Percentiles rank a stretch among this genome's conserved stretches.
Evolutionary conservation across 92 coral and sea anemone species (phyloP).

Genomic region (Zoanthus gigantus): DNA sequence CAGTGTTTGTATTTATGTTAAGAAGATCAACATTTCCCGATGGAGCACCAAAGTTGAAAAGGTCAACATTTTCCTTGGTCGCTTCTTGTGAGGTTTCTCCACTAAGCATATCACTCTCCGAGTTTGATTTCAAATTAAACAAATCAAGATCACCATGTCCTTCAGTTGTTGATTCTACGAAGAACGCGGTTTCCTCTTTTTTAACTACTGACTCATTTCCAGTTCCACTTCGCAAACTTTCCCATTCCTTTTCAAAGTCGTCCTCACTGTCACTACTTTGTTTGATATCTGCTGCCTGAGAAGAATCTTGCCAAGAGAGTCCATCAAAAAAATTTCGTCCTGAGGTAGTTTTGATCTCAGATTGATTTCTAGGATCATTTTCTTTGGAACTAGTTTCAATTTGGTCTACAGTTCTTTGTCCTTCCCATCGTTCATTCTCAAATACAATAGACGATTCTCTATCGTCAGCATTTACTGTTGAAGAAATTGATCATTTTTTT

Average conservation of each 20-base stretch:
- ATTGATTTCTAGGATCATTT: neutral
- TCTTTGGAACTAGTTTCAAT: conserved; percentile 8
- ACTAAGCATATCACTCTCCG: neutral
- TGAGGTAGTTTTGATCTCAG: neutral
- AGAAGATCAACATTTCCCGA: conserved; percentile 34
- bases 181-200: conserved; percentile 69
- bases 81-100: neutral
- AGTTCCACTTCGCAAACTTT: conserved; percentile 54
- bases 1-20: conserved; percentile 6
- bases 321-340: conserved; percentile 30
- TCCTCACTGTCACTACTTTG: conserved; percentile 76
- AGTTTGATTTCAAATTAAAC: conserved; percentile 67
- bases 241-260: conserved; percentile 71
- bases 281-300: conserved; percentile 24
- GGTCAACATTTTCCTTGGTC: conserved; percentile 41
- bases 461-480: conserved; percentile 87
- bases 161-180: conserved; percentile 54
- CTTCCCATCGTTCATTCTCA: conserved; percentile 52
- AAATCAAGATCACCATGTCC: conserved; percentile 61
- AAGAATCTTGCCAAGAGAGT: conserved; percentile 24
- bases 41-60: conserved; percentile 52
- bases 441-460: conserved; percentile 88
- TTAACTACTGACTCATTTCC: conserved; percentile 36
- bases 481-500: neutral
- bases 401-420: conserved; percentile 9